These are phyloP conservation scores for Corythornis cristatus DNA, from an alignment of 2,113 vertebrate species.

Conservation along the genomic window DNA sequence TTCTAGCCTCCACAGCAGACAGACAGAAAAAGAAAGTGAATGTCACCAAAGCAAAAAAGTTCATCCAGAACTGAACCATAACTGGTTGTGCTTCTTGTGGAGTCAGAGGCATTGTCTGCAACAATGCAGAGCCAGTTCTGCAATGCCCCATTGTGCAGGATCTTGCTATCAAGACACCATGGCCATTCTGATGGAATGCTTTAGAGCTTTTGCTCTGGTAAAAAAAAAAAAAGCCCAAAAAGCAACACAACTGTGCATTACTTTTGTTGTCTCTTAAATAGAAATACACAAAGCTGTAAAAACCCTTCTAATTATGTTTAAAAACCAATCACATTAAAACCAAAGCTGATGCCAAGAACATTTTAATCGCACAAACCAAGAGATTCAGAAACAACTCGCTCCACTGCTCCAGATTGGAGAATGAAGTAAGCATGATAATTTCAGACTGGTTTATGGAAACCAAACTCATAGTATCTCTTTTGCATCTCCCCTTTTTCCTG, in stretches of 20 bases:
- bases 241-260: background rate
- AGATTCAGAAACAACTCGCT: slow-evolving; percentile 2
- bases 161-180: background rate
- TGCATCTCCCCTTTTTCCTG: background rate
- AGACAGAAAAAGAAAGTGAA: background rate
- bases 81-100: background rate
- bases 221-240: background rate
- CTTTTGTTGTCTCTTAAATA: slow-evolving; percentile 50
- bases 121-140: background rate
- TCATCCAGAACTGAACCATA: background rate
- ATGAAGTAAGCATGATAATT: background rate
- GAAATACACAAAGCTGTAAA: slow-evolving; percentile 58
- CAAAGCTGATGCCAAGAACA: slow-evolving; percentile 51
- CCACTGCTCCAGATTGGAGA: background rate
- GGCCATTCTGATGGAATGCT: background rate
- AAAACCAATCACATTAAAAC: slow-evolving; percentile 39
- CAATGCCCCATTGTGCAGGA: background rate
- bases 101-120: background rate
- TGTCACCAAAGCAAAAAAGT: background rate
- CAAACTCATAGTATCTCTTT: background rate
- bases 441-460: background rate
- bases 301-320: slow-evolving; percentile 43
- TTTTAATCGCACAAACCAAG: slow-evolving; percentile 37
- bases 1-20: background rate
- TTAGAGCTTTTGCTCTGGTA: background rate